phyloP scores from a whole-genome alignment of 2,888 invertebrate species.

The Conchocele bisecta region DNA sequence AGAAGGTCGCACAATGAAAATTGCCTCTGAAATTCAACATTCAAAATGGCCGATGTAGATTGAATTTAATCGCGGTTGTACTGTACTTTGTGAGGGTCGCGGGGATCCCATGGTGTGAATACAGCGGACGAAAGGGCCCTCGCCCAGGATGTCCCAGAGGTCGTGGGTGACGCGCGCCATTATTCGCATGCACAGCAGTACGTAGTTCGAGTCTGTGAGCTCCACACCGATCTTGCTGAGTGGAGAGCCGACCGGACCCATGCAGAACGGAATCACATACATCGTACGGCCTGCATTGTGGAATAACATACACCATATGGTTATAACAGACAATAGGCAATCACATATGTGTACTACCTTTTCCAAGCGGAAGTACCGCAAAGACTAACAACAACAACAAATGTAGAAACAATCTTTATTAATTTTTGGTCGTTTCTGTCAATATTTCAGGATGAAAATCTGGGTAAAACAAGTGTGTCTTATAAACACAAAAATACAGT shows the following conservation, averaged over 20 bases:
- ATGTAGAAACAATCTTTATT: no score
- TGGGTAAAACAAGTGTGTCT: no score
- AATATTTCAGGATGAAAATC: no score
- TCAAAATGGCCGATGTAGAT: no score
- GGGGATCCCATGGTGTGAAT: conserved; percentile 96
- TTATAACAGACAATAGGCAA: not conserved
- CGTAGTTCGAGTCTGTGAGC: conserved; percentile 98
- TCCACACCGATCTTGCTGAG: conserved; percentile 98
- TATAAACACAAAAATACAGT: no score
- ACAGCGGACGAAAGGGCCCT: conserved; percentile 90
- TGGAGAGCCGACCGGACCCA: conserved; percentile 98
- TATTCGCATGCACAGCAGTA: conserved; percentile 97
- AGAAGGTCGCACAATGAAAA: no score
- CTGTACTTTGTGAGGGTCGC: conserved; percentile 86
- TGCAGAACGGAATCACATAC: conserved; percentile 81
- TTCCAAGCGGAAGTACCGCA: no score
- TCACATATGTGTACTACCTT: not conserved
- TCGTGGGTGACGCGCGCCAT: conserved; percentile 96
- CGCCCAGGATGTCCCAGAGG: conserved; percentile 83
- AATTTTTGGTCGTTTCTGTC: no score
- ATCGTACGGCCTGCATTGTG: conserved; percentile 1
- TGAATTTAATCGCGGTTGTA: no score
- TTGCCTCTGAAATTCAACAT: no score
- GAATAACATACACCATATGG: not conserved
- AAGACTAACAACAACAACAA: no score